A percentile compares a stretch with the other conserved stretches of the same genome.
These are phyloP conservation scores for Sweltsa coloradensis DNA, from an alignment of 1,140 invertebrate genomes.

Conservation along the genomic window DNA sequence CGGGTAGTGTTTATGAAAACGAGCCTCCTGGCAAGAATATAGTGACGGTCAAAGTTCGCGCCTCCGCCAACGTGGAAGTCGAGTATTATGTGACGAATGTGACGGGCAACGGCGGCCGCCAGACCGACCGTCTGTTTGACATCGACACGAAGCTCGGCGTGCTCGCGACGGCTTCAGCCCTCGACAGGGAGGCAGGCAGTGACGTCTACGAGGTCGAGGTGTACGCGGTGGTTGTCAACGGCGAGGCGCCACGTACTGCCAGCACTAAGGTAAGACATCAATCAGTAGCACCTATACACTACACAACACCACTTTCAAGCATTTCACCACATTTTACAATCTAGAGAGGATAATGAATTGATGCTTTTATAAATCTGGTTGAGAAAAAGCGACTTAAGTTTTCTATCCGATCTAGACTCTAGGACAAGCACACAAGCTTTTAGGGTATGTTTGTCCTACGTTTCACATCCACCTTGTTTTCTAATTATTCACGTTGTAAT, in stretches of 20 bases:
- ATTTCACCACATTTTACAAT: too few species aligned
- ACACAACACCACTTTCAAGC: too few species aligned
- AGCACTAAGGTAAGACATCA: constrained; percentile 30
- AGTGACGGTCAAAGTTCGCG: constrained; percentile 57
- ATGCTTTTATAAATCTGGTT: too few species aligned
- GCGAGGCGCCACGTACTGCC: constrained; percentile 49
- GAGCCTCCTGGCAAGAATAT: constrained; percentile 73
- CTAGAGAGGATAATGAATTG: too few species aligned
- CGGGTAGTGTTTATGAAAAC: constrained; percentile 77
- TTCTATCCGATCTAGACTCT: too few species aligned
- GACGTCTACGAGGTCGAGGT: constrained; percentile 72
- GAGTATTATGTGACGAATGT: constrained; percentile 91
- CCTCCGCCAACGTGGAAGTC: constrained; percentile 41
- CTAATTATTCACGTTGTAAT: too few species aligned
- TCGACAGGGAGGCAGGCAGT: constrained; percentile 73
- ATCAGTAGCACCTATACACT: too few species aligned
- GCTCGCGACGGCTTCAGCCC: constrained; percentile 64
- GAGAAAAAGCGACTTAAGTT: too few species aligned
- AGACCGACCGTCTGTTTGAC: constrained; percentile 74
- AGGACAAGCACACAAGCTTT: too few species aligned
- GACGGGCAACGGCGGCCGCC: constrained; percentile 50
- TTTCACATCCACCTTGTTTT: too few species aligned
- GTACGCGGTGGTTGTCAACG: constrained; percentile 55
- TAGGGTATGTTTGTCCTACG: too few species aligned
- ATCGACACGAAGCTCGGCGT: constrained; percentile 82